Base-by-base conservation (phyloP, 1,140 invertebrate genomes). In the Ceratosolen solmsi region DNA sequence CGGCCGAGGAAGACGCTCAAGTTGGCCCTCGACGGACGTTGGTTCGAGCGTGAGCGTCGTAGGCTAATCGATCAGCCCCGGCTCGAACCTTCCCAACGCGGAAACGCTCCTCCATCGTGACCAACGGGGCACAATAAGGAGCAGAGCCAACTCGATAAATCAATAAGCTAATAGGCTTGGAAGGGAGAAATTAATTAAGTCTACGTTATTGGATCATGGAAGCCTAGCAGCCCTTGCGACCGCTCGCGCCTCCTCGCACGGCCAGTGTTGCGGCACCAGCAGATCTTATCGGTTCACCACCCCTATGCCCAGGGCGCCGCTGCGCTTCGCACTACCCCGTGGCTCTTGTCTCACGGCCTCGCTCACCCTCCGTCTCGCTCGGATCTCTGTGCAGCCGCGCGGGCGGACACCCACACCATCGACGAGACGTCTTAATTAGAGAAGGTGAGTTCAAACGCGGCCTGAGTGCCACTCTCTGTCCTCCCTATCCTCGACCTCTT, bases 161-260 rank as follows among this genome's bases (percentile, higher is more conserved):
- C 90, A 89, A 91, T 91, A 87, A 90, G 87, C 89, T 91, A 91
- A 91, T 88, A 91, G 89, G 90, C 90, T 91, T 91, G 87, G 75
- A 86, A 92, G 88, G 89, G 90, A 89, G 89, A 87, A 89, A 88
- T 89, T 92, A 91, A 92, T 92, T 91, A 92, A 90, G 89, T 91
- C 90, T 88, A 86, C 86, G 85, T 91, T 91, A 92, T 91, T 92
- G 90, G 89, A 91, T 92, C 86, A 91, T 87, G 85, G 90, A 91
- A 91, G 90, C 90, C 89, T 49, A 15, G 41, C 41, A 54, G n/a
- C 70, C 63, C 68, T 56, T 58, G 17, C 46, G 38, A 3, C 41
- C 41, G 77, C 71, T 54, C 11, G 58, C 58, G 22, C 49, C 25
- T 17, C 17, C 20, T 36, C n/a, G 15, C 38, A 38, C 20, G 41